Evolutionary conservation across 2,888 invertebrate genomes (phyloP), one percentile per base, ranked within the genome.

Genomic region (Orthosia incerta): DNA sequence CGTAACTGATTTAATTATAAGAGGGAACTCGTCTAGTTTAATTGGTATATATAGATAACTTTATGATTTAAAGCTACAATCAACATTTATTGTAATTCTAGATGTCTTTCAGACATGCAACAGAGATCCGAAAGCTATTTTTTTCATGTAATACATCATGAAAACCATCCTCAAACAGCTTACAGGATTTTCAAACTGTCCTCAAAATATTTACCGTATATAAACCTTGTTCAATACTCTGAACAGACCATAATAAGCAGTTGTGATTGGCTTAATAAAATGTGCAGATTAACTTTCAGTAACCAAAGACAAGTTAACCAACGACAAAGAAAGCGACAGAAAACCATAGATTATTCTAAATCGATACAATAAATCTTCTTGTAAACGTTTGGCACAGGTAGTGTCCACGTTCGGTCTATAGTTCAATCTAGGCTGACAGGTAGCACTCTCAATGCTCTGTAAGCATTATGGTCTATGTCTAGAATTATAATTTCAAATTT

Each of bases 401-500:
- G 63, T 51, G 26, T 26, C 67, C 70, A 79, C 67, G 82, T 82
- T 79, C 64, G 26, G 67, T n/a, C 70, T 39, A 67, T 80, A 78
- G 26, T 59, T 78, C 69, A 78, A 61, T 80, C 80, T 62, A 70
- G 53, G n/a, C 48, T 53, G 82, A 74, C 63, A 64, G 56, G 13
- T 73, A 46, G 20, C 59, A 72, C 63, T 71, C 46, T 67, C 45
- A 64, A 56, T 71, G 59, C 63, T 63, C 69, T 74, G 39, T n/a
- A 53, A 67, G 39, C 66, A 62, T 73, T 82, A 73, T 82, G 60
- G 55, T 64, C 56, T 55, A 68, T 26, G 13, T n/a, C 45, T 39
- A 45, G 20, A 65, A 80, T 78, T 78, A 60, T 23, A 80, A 73
- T 73, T 78, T 73, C 57, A 79, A 81, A 79, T 79, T 72, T 60